These are phyloP conservation scores for Hylyphantes graminicola DNA, from an alignment of 1,140 invertebrate species.

Conservation along the genomic window DNA sequence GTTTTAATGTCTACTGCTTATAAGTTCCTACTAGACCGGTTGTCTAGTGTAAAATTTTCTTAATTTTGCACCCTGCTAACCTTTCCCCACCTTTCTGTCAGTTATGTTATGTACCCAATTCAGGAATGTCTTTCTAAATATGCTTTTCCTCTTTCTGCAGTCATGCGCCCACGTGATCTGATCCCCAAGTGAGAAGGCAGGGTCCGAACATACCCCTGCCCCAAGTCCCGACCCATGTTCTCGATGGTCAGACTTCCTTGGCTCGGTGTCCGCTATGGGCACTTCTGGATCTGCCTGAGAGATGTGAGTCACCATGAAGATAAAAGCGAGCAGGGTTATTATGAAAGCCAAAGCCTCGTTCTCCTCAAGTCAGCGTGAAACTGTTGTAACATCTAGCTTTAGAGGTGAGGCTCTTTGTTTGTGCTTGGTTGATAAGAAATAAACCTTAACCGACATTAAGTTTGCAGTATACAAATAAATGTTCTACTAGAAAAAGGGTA, in stretches of 20 bases:
- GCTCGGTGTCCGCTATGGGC: constrained; percentile 48
- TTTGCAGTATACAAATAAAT: no score
- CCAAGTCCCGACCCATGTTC: constrained; percentile 29
- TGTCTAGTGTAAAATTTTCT: no score
- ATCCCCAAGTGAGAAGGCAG: constrained; percentile 49
- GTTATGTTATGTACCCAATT: no score
- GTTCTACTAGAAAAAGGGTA: no score
- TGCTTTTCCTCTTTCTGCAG: constrained; percentile 12
- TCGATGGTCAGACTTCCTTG: constrained; percentile 30
- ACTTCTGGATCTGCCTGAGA: constrained; percentile 24
- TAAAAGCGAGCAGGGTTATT: constrained; percentile 41
- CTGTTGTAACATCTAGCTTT: constrained; percentile 57
- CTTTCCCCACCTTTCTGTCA: no score
- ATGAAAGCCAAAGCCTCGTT: constrained; percentile 43
- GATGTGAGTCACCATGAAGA: constrained; percentile 54
- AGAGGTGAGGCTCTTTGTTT: constrained; percentile 15
- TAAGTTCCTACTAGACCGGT: no score
- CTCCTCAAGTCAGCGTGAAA: constrained; percentile 53
- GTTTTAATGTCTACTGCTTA: no score
- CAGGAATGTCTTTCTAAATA: neutral
- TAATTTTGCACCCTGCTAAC: no score
- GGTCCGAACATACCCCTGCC: constrained; percentile 48
- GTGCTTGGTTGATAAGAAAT: no score
- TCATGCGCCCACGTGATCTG: constrained; percentile 54
- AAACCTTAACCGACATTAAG: no score